These are phyloP conservation scores for Napeogenes inachia DNA, from an alignment of 2,888 invertebrate genomes.

Conservation along the genomic window DNA sequence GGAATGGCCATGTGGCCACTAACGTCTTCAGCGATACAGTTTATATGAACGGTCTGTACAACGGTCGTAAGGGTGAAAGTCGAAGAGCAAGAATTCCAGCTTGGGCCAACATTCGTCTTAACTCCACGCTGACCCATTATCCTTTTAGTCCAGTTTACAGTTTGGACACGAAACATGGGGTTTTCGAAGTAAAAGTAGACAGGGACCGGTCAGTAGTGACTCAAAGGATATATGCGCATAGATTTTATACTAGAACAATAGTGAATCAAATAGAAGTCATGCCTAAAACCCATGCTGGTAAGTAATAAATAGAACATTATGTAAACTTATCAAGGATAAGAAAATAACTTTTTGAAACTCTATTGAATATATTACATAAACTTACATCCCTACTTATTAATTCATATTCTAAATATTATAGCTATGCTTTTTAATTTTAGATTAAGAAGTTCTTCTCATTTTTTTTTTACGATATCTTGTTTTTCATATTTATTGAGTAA, in stretches of 20 bases:
- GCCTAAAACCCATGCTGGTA: slow-evolving; percentile 61
- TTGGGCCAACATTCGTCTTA: slow-evolving; percentile 74
- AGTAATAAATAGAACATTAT: slow-evolving; percentile 19
- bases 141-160: slow-evolving; percentile 63
- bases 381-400: too few relatives aligned
- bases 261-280: slow-evolving; percentile 70
- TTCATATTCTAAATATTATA: too few relatives aligned
- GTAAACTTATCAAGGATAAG: too few relatives aligned
- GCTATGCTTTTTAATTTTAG: too few relatives aligned
- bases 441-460: too few relatives aligned
- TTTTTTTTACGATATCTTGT: too few relatives aligned
- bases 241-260: slow-evolving; percentile 68
- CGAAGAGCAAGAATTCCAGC: slow-evolving; percentile 79
- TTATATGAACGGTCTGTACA: slow-evolving; percentile 79
- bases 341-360: too few relatives aligned
- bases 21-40: slow-evolving; percentile 78
- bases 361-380: too few relatives aligned
- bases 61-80: slow-evolving; percentile 74
- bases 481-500: too few relatives aligned
- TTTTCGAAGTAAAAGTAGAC: slow-evolving; percentile 67
- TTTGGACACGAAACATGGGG: slow-evolving; percentile 65
- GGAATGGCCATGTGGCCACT: slow-evolving; percentile 79
- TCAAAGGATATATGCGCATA: slow-evolving; percentile 69
- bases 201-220: slow-evolving; percentile 68
- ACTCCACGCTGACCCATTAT: slow-evolving; percentile 60